Percentiles rank a stretch among this genome's conserved stretches.
Conservation (phyloP, 2,888 invertebrate species). For the Trisateles emortualis region DNA sequence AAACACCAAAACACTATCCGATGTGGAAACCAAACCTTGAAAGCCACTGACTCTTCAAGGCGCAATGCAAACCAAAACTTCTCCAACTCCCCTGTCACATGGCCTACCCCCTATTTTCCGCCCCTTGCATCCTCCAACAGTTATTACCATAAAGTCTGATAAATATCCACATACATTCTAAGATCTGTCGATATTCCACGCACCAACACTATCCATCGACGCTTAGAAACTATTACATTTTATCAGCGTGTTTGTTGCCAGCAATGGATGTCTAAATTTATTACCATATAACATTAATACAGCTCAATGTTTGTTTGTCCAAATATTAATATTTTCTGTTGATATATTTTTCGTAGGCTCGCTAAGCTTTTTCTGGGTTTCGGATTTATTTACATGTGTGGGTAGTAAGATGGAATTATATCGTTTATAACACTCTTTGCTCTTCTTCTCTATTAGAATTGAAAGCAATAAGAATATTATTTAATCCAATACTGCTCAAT, state of each 20-base stretch:
- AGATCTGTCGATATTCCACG: conserved; percentile 51
- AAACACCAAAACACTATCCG: too few relatives aligned
- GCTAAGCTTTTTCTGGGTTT: conserved; percentile 13
- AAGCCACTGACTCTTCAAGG: background rate
- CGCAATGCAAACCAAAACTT: conserved; percentile 10
- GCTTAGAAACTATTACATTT: conserved; percentile 14
- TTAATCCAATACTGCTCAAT: too few relatives aligned
- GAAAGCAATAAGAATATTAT: too few relatives aligned
- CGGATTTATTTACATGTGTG: conserved; percentile 12
- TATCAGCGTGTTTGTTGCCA: conserved; percentile 23
- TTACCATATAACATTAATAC: conserved; percentile 33
- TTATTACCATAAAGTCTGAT: conserved; percentile 72
- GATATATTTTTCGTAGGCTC: conserved; percentile 25
- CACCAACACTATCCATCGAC: conserved; percentile 37
- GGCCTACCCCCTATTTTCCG: background rate
- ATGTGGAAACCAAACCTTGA: too few relatives aligned
- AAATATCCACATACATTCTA: conserved; percentile 63
- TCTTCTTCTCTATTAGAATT: too few relatives aligned
- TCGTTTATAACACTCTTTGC: conserved; percentile 1
- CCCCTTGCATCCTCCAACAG: conserved; percentile 32
- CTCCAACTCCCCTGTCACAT: conserved; percentile 4
- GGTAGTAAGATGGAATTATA: conserved; percentile 17
- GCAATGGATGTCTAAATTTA: conserved; percentile 41
- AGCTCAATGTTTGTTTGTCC: conserved; percentile 30
- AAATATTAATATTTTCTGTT: conserved; percentile 37